Base-by-base conservation (phyloP, 2,113 vertebrate genomes). In the Clarias macrocephalus region DNA sequence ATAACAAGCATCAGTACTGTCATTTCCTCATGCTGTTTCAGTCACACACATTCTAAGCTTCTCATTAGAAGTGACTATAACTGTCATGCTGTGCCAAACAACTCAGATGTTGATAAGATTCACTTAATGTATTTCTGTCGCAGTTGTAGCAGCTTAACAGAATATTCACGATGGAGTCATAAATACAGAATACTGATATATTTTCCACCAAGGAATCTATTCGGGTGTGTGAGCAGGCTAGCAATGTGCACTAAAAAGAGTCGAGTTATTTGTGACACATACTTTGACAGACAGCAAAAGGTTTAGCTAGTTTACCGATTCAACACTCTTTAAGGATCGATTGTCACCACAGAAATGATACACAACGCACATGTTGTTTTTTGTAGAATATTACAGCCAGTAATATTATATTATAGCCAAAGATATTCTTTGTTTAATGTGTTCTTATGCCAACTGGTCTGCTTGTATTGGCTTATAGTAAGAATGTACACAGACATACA, bases 401-500 rank as follows among this genome's bases (percentile, higher is more conserved):
- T n/a, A n/a, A n/a, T n/a, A n/a, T n/a, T n/a, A n/a, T n/a, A n/a
- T n/a, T n/a, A n/a, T n/a, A n/a, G n/a, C n/a, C n/a, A n/a, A 70
- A 42, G 7, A 56, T 80, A 42, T 62, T 68, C 63, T 68, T 59
- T 80, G 77, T 48, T 18, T 9, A 70, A 5, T 4, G 52, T 57
- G 42, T 28, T 66, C 12, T n/a, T 79, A 6, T 2, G 12, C 62
- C 73, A 57, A 79, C n/a, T 25, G 7, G 2, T 52, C 37, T 56
- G 42, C 15, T n/a, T 54, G 37, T 52, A 75, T 66, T 75, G 62
- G 73, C 66, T 11, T 65, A 48, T 48, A 8, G 48, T 48, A 80
- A 73, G 54, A 80, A 33, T 59, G 37, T 75, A 56, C 77, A 88
- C 83, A 75, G 66, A 80, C 63, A 68, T 63, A 65, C 66, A 75